These are phyloP conservation scores for Spheniscus mendiculus DNA, from an alignment of 2,113 vertebrate species.

Conservation along the genomic window DNA sequence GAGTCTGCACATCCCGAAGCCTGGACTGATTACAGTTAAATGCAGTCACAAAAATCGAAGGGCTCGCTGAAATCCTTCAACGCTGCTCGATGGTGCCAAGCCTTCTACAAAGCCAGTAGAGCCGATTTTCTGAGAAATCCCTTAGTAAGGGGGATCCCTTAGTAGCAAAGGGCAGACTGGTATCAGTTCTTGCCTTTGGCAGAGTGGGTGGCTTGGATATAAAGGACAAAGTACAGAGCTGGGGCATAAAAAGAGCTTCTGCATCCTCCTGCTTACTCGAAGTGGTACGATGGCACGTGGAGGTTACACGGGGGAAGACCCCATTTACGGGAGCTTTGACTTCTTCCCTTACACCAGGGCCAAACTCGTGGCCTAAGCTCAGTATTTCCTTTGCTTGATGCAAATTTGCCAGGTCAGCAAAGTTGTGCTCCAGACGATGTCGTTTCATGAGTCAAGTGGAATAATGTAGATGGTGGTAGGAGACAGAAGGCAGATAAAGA, in stretches of 20 bases:
- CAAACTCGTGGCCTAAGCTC: background rate
- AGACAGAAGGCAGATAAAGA: background rate
- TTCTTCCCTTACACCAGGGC: background rate
- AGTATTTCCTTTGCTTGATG: background rate
- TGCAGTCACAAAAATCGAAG: background rate
- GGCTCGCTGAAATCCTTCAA: background rate
- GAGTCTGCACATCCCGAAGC: background rate
- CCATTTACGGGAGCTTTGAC: rapidly evolving
- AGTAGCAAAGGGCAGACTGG: background rate
- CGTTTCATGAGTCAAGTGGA: background rate
- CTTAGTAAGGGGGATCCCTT: background rate
- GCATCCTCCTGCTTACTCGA: background rate
- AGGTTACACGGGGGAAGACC: background rate
- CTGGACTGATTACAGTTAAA: background rate
- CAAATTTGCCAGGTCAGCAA: background rate
- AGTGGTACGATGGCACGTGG: background rate
- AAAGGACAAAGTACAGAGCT: background rate
- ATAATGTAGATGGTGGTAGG: background rate
- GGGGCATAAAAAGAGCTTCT: background rate
- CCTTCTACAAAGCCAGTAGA: background rate
- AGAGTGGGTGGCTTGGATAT: background rate
- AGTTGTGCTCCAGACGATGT: background rate
- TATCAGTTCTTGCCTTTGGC: background rate
- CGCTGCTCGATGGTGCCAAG: background rate
- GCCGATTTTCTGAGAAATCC: background rate